Base-by-base conservation (phyloP, 2,113 vertebrate species). In the Steatornis caripensis region DNA sequence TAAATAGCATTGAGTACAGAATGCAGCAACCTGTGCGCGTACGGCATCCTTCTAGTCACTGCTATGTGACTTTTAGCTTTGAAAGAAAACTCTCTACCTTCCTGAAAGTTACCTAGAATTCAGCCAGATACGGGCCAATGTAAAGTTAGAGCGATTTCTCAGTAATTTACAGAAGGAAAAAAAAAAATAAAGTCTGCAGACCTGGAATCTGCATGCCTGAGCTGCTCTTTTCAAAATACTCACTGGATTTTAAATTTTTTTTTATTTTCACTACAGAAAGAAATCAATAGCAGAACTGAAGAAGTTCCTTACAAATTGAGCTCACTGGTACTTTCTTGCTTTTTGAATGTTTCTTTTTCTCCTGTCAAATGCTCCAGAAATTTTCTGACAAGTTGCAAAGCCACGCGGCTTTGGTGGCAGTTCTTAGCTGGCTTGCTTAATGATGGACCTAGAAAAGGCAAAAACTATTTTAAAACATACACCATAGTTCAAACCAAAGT, bases 401-500 rank as follows among this genome's bases (percentile, higher is more conserved):
- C 58, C n/a, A 37, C 49, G 37, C 37, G 37, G 51, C 55, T 93
- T 86, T 61, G 46, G 78, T 94, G 55, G 87, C 41, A 81, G 27
- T 72, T 89, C 39, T 78, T 87, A 92, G 84, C 58, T 89, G 62
- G 29, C 21, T 91, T 85, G 61, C 77, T 94, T 94, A 89, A 91
- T 95, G 84, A 84, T 76, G 87, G 92, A 84, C 62, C 70, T 72
- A 55, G 66, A 66, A 95, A 95, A 89, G 75, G 64, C 32, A 70
- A 95, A 87, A 86, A 16, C 70, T 95, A 91, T 96, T 97, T 92
- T 95, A 87, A 91, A 95, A 53, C 29, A 82, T 69, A 45, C 46
- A 87, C 6, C 41, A 22, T 27, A 84, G 84, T 46, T 82, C 58
- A 97, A 91, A 93, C 89, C 89, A 95, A 97, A 97, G 95, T 97